Percentiles rank a stretch among this genome's conserved stretches.
Conservation (phyloP, 2,888 invertebrate genomes). For the Lithodes maja region DNA sequence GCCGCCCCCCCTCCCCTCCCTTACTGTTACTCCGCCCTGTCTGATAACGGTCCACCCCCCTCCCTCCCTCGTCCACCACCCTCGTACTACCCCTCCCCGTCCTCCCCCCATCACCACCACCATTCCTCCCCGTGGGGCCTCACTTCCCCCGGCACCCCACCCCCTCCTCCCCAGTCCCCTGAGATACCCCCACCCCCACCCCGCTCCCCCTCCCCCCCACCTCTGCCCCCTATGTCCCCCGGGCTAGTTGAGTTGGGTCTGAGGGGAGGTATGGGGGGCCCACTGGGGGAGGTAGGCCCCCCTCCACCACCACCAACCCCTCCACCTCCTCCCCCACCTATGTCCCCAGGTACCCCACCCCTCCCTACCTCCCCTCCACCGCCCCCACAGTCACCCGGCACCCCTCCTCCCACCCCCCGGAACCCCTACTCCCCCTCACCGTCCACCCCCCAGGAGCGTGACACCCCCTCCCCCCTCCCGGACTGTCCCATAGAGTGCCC, state of each 20-base stretch:
- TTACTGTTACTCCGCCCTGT: too few relatives aligned
- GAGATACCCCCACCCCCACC: background rate
- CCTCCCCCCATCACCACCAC: slow-evolving; percentile 34
- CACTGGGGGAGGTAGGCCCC: background rate
- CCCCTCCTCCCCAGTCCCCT: slow-evolving; percentile 22
- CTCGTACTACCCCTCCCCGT: slow-evolving; percentile 28
- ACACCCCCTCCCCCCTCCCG: slow-evolving; percentile 67
- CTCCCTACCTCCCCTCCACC: slow-evolving; percentile 37
- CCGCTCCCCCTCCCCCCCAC: slow-evolving; percentile 37
- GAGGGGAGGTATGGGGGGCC: too few relatives aligned
- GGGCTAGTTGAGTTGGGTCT: background rate
- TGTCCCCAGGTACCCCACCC: slow-evolving; percentile 22
- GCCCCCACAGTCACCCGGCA: slow-evolving; percentile 14
- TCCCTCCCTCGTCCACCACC: slow-evolving; percentile 51
- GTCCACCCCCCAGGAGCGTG: slow-evolving; percentile 45
- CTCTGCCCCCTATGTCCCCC: slow-evolving; percentile 20
- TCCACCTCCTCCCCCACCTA: slow-evolving; percentile 1
- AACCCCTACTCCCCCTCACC: slow-evolving; percentile 26
- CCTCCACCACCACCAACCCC: slow-evolving; percentile 38
- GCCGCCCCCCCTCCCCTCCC: slow-evolving; percentile 31
- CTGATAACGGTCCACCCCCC: background rate
- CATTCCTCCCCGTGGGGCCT: slow-evolving; percentile 30
- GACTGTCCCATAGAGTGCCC: slow-evolving; percentile 67
- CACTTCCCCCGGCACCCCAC: slow-evolving; percentile 21
- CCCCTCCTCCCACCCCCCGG: slow-evolving; percentile 33